Percentiles rank a stretch among this genome's conserved stretches.
Evolutionary conservation across 2,113 vertebrate species (phyloP).

Genomic region (Macquaria ambigua): DNA sequence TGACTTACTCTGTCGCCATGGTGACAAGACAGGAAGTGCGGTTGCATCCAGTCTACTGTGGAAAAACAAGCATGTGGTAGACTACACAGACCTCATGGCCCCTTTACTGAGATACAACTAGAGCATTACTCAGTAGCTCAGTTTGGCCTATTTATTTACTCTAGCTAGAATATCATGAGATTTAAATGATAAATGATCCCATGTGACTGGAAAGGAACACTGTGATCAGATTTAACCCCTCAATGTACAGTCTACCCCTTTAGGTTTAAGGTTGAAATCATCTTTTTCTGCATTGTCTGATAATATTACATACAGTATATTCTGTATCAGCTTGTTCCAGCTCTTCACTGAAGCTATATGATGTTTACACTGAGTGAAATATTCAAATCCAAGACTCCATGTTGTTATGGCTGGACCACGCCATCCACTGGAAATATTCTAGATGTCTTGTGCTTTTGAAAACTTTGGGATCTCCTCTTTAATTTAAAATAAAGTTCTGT

Average conservation of each 20-base stretch:
- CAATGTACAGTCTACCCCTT: neutral
- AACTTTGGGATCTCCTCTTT: neutral
- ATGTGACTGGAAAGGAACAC: neutral
- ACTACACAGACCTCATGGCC: conserved; percentile 11
- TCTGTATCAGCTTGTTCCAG: neutral
- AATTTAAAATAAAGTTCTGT: neutral
- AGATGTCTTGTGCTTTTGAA: neutral
- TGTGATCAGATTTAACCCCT: neutral
- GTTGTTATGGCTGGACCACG: neutral
- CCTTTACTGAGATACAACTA: conserved; percentile 8
- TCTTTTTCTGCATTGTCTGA: neutral
- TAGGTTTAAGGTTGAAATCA: neutral
- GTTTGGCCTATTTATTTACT: neutral
- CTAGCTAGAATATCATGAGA: neutral
- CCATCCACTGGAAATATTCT: neutral
- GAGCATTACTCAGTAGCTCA: neutral
- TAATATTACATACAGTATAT: neutral
- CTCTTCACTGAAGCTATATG: neutral
- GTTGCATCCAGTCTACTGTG: conserved; percentile 59
- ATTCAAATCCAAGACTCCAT: neutral
- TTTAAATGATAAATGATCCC: neutral
- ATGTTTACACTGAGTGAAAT: neutral
- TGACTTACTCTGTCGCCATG: conserved; percentile 72
- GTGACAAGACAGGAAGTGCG: conserved; percentile 67
- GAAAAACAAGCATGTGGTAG: conserved; percentile 71